A percentile compares a stretch with the other conserved stretches of the same genome.
Evolutionary conservation across 2,113 vertebrate species (phyloP).

Genomic region (Campylomormyrus numenius): DNA sequence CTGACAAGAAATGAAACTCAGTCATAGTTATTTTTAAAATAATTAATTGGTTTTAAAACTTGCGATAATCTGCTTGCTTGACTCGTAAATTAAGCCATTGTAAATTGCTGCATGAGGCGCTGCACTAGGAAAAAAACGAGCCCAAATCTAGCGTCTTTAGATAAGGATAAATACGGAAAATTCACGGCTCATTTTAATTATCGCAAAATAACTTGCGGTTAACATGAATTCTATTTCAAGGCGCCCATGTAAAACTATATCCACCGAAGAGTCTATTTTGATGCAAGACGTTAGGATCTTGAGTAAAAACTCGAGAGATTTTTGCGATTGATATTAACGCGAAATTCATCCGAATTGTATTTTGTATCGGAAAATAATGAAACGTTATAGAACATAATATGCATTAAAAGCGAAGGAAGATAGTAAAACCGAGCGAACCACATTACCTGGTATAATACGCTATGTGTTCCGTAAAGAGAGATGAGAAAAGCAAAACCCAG

Average conservation of each 20-base stretch:
- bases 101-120: background rate
- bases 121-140: background rate
- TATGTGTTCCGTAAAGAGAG: slow-evolving; percentile 24
- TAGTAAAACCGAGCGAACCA: slow-evolving; percentile 13
- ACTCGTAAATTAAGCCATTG: background rate
- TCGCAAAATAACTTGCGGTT: background rate
- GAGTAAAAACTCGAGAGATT: background rate
- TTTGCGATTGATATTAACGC: background rate
- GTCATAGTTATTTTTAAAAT: background rate
- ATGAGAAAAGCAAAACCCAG: slow-evolving; percentile 10
- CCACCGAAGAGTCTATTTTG: background rate
- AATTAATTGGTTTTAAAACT: background rate
- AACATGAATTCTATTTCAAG: background rate
- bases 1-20: background rate
- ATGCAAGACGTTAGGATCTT: background rate
- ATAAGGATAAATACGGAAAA: background rate
- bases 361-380: background rate
- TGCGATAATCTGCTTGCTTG: background rate
- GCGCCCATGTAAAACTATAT: background rate
- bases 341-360: background rate
- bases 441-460: slow-evolving; percentile 25
- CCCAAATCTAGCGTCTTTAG: background rate
- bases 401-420: slow-evolving; percentile 2
- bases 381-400: background rate
- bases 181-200: background rate